Evolutionary conservation across 2,797 vertebrate genomes (phyloP), one percentile per base, ranked within the genome.

Genomic region (Esox masquinongy): DNA sequence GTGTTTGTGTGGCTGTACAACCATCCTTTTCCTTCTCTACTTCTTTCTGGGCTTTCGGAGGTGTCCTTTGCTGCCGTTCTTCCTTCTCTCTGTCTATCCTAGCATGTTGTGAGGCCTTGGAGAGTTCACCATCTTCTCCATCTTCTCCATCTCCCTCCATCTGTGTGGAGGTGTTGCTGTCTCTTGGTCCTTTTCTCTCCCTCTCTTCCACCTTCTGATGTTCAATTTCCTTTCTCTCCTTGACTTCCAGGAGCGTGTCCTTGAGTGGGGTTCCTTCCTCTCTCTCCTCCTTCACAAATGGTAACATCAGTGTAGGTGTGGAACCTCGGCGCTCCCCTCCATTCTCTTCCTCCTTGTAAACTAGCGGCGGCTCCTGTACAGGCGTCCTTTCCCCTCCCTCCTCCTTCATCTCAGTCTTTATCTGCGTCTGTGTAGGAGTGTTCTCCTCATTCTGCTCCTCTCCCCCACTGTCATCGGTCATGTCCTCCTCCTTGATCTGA

Each of bases 1-100:
- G 74, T 68, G 68, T 87, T 31, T 50, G 85, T 75, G 79, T 49
- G 82, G 75, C 85, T 0, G 75, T 66, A 47, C 72, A 39, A 56
- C 79, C 72, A 12, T 93, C 91, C 90, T 86, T 90, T 74, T 79
- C 80, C 39, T 59, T 63, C 72, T 73, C 56, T 80, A 86, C 90
- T 69, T 93, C 90, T 86, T 85, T 90, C 2, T 83, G 89, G 68
- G 77, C 79, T 29, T 79, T 19, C 12, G 56, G 68, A 15, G 53
- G 47, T 0, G 39, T 80, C 80, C 87, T 90, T 12, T 85, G 87
- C 76, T 64, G 91, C 78, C 76, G 84, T 73, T 89, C 90, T 6
- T 88, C 90, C 64, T 34, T 73, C 4, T 90, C 82, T 6, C 70
- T 81, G 51, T 92, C 90, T 73, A 83, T 91, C 79, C 49, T 88